Base-by-base conservation (phyloP, 2,888 invertebrate genomes). In the Drosophila heteroneura region DNA sequence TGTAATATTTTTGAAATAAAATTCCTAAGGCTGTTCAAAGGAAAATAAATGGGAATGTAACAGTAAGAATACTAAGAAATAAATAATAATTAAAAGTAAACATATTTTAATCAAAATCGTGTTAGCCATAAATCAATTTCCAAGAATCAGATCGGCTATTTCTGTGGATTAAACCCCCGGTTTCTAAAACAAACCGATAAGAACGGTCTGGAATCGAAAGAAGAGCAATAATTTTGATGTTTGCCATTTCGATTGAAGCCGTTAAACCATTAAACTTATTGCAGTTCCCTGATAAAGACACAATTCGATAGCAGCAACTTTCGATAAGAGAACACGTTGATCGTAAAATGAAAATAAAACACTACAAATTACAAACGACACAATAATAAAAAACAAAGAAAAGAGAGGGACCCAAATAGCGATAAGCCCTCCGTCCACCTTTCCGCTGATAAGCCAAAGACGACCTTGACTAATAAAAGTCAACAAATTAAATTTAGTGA, bases 391-490 rank as follows among this genome's bases (percentile, higher is more conserved):
- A 41, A 19, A 26, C 47, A 47, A 22, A n/a, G 44, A 59, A n/a
- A 69, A 14, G n/a, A 14, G 9, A 37, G 28, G n/a, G 41, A 30
- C 10, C 51, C 30, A 22, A 22, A 12, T 3, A 30, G 51, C 32
- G 70, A 70, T 70, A 65, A 64, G 56, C 12, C 14, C 22, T 14
- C n/a, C 14, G 16, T 5, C 47, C 26, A 16, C 3, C 32, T 30
- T 28, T 28, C 9, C n/a, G 58, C 39, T 63, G 79, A 80, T 79
- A 80, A 80, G 79, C 57, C 41, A 52, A 54, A 70, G 35, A 63
- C 76, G 80, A 76, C 80, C 80, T 80, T 80, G 80, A 41, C 54
- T 64, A 79, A 79, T 76, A 76, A 79, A 79, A 70, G 41, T 41
- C 62, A 75, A 72, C 71, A 72, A 75, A 66, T 53, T 16, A 35